Conservation (phyloP, 2,797 vertebrate species). For the Xenopus petersii region DNA sequence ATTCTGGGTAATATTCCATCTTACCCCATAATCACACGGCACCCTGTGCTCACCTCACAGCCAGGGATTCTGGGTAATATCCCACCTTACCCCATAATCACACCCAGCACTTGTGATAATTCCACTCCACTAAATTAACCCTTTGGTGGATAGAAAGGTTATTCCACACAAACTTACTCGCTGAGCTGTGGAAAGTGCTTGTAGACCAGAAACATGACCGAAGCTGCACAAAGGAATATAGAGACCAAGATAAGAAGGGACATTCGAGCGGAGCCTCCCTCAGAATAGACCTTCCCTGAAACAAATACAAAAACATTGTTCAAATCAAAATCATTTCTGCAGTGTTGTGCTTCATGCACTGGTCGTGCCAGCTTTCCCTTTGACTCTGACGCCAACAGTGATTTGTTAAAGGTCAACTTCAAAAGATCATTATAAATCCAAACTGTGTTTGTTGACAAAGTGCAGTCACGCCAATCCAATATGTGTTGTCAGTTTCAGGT, state of each 20-base stretch:
- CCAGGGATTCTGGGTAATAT: too few relatives aligned
- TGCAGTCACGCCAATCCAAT: neutral
- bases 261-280: constrained; percentile 83
- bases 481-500: neutral
- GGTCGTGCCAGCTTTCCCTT: neutral
- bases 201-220: constrained; percentile 94
- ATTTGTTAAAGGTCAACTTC: neutral
- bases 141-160: too few relatives aligned
- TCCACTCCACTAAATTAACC: too few relatives aligned
- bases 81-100: too few relatives aligned
- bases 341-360: neutral
- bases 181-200: constrained; percentile 91
- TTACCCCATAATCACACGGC: too few relatives aligned
- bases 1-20: too few relatives aligned
- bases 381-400: neutral
- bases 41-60: too few relatives aligned
- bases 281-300: constrained; percentile 72
- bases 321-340: too few relatives aligned
- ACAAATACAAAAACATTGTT: neutral
- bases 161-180: constrained; percentile 76
- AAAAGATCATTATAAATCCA: neutral
- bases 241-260: constrained; percentile 88
- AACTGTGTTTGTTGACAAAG: too few relatives aligned
- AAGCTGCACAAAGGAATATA: constrained; percentile 87
- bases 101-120: too few relatives aligned